phyloP scores from a whole-genome alignment of 2,797 vertebrate species.

The Lepilemur septentrionalis region DNA sequence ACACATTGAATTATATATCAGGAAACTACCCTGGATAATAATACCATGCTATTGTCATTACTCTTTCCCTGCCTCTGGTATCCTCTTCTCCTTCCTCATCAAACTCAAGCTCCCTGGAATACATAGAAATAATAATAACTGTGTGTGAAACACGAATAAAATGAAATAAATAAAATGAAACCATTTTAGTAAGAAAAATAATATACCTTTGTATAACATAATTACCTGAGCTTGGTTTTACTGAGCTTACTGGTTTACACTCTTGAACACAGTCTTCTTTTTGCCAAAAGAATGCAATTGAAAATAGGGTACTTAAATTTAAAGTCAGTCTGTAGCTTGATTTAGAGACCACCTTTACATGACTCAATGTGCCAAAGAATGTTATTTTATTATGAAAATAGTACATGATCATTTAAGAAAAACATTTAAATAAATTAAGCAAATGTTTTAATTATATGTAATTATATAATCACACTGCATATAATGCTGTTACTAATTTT shows the following conservation, averaged over 20 bases:
- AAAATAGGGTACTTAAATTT: not conserved
- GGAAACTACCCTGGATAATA: not conserved
- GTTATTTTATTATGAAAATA: not conserved
- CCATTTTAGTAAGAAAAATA: not conserved
- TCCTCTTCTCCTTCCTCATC: not conserved
- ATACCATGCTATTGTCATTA: not conserved
- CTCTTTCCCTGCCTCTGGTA: not conserved
- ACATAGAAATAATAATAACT: not conserved
- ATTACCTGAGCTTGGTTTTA: not conserved
- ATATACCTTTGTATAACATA: not conserved
- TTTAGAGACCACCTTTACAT: not conserved
- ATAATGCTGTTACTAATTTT: not conserved
- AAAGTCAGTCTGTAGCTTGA: not conserved
- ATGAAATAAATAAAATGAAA: not conserved
- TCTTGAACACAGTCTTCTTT: not conserved
- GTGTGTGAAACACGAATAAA: not conserved
- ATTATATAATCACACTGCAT: not conserved
- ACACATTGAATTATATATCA: not conserved
- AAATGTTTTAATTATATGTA: not conserved
- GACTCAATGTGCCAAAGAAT: not conserved
- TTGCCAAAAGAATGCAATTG: not conserved
- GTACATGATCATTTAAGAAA: not conserved
- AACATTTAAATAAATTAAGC: not conserved
- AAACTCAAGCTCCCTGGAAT: not conserved
- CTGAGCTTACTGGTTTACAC: not conserved